These are phyloP conservation scores for Protosalanx chinensis DNA, from an alignment of 2,797 vertebrate species.

Conservation along the genomic window DNA sequence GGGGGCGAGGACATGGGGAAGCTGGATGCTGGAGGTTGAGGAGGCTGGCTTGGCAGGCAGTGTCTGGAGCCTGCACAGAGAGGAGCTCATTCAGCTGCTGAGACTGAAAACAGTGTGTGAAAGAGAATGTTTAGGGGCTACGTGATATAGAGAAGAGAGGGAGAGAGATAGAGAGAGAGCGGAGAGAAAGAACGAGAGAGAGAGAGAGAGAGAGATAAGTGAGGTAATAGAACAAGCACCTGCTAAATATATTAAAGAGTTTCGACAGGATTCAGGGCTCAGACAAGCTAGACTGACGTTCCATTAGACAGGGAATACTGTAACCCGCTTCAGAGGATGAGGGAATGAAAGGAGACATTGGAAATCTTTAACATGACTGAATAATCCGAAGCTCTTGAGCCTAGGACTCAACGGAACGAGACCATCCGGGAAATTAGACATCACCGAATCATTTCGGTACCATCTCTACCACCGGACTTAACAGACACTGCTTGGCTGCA, in stretches of 20 bases:
- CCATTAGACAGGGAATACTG: background rate
- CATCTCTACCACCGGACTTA: conserved; percentile 28
- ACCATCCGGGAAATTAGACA: conserved; percentile 47
- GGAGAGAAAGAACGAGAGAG: conserved; percentile 11
- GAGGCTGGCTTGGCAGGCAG: conserved; percentile 27
- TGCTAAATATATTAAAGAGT: background rate
- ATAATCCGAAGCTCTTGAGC: background rate
- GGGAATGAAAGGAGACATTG: conserved; percentile 40
- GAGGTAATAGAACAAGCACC: background rate
- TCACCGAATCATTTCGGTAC: conserved; percentile 45
- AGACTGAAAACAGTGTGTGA: conserved; percentile 42
- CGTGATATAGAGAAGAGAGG: conserved; percentile 48
- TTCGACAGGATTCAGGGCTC: conserved; percentile 4
- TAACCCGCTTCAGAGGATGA: background rate
- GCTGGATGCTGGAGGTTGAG: background rate
- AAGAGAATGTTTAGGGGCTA: conserved; percentile 51
- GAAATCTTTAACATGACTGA: conserved; percentile 34
- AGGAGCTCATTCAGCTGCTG: conserved; percentile 45
- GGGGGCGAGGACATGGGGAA: background rate
- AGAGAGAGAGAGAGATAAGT: background rate
- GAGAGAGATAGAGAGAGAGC: conserved; percentile 15
- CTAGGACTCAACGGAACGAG: conserved; percentile 26
- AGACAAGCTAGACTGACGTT: conserved; percentile 4
- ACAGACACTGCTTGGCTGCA: conserved; percentile 26
- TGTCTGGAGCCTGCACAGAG: conserved; percentile 52